These are phyloP conservation scores for Equus quagga DNA, from an alignment of 2,113 vertebrate species.

Conservation along the genomic window DNA sequence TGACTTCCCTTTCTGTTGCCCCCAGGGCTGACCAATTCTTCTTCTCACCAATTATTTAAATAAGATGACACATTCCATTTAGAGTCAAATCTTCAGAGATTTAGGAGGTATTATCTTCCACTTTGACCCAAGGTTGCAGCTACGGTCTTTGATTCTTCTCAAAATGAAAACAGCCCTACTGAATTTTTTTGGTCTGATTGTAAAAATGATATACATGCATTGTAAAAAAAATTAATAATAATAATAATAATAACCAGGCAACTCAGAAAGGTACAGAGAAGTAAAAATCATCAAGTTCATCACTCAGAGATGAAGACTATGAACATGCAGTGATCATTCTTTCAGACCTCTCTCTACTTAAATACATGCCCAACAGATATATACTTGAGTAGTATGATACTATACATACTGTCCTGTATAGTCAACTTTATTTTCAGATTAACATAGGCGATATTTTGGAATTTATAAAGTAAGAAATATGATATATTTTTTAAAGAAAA, in stretches of 20 bases:
- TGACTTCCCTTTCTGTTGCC: neutral
- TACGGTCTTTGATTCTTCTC: neutral
- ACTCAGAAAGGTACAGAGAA: constrained; percentile 43
- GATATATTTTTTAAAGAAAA: constrained; percentile 6
- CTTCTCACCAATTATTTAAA: neutral
- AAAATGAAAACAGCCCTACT: constrained; percentile 44
- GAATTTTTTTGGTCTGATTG: neutral
- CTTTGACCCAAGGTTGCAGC: constrained; percentile 3
- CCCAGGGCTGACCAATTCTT: neutral
- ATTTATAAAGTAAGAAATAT: constrained; percentile 56
- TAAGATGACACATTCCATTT: neutral
- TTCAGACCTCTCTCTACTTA: constrained; percentile 49
- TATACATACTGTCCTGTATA: neutral
- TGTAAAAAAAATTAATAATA: neutral
- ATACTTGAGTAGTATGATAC: neutral
- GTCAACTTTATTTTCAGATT: constrained; percentile 58
- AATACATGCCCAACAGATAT: neutral
- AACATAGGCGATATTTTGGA: constrained; percentile 33
- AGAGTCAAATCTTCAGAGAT: neutral
- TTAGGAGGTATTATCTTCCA: neutral
- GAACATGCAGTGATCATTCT: neutral
- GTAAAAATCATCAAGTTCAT: constrained; percentile 37
- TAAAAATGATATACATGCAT: neutral
- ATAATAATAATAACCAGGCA: neutral
- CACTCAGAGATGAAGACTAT: neutral